Percentiles rank a stretch among this genome's conserved stretches.
Evolutionary conservation across 2,797 vertebrate genomes (phyloP).

Genomic region (Thripadectes ignobilis): DNA sequence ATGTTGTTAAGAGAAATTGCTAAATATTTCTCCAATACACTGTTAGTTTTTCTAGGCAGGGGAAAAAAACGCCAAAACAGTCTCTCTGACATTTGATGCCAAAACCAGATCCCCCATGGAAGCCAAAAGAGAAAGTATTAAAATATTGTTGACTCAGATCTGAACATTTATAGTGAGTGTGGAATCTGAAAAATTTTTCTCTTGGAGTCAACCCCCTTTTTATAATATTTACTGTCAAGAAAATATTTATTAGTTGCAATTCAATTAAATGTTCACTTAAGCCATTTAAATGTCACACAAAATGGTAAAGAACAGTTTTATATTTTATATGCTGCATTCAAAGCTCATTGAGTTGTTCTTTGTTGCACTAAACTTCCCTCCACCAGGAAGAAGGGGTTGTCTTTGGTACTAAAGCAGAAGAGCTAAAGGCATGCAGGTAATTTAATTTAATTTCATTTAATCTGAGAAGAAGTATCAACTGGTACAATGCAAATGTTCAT

Average conservation of each 20-base stretch:
- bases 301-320: neutral
- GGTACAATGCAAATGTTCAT: neutral
- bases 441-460: conserved; percentile 50
- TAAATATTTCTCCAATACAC: neutral
- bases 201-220: neutral
- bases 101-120: neutral
- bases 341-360: neutral
- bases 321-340: neutral
- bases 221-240: neutral
- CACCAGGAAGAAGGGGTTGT: neutral
- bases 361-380: neutral
- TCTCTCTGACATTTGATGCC: neutral
- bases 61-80: neutral
- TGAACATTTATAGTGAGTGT: neutral
- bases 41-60: neutral
- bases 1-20: neutral
- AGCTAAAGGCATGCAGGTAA: conserved; percentile 1
- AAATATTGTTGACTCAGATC: neutral
- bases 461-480: neutral
- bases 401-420: neutral
- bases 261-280: neutral
- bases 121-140: neutral
- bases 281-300: neutral
- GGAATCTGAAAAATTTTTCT: neutral
- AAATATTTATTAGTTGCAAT: conserved; percentile 4